Base-by-base conservation (phyloP, 2,797 vertebrate species). In the Takifugu rubripes region DNA sequence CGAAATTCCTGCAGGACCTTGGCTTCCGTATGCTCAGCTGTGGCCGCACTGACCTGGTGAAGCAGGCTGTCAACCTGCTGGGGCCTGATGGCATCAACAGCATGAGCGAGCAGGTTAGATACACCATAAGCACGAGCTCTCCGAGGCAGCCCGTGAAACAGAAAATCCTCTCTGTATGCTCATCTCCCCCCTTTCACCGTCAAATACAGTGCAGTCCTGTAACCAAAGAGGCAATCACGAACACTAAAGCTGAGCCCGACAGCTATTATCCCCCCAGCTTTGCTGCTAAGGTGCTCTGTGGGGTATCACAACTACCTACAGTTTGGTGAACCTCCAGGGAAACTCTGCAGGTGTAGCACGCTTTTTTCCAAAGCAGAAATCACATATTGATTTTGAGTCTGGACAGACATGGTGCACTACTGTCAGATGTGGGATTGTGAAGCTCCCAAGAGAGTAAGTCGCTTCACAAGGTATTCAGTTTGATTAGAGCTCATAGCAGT, bases 1-100 rank as follows among this genome's bases (percentile, higher is more conserved):
- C 94, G 0, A 97, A 96, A 85, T 97, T 99, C 87, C 94, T 96
- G 83, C 96, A 98, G 78, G 95, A 98, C 81, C 85, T 99, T 74
- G 97, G 96, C 25, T 99, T 99, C 85, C 93, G 96, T 26, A 99
- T 99, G 97, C 93, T 99, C 75, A 98, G 94, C 90, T 99, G 97
- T 6, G 97, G 97, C 56, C 92, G 97, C 71, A 99, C 96, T 0
- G 96, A 99, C 85, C 87, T 99, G 70, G 97, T 99, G 70, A 97
- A 96, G 73, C 96, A 98, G 83, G 97, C 97, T 0, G 93, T 95
- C 72, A 93, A 94, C 72, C 89, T 99, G 73, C 91, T 99, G 48
- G 97, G 97, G 7, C 93, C 94, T 0, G 94, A 96, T 44, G 96
- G 97, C 47, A 96, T 99, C 88, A 97, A 99, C 92, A 96, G 94